Evolutionary conservation across 2,113 vertebrate genomes (phyloP), one percentile per base, ranked within the genome.

Genomic region (Platysternon megacephalum): DNA sequence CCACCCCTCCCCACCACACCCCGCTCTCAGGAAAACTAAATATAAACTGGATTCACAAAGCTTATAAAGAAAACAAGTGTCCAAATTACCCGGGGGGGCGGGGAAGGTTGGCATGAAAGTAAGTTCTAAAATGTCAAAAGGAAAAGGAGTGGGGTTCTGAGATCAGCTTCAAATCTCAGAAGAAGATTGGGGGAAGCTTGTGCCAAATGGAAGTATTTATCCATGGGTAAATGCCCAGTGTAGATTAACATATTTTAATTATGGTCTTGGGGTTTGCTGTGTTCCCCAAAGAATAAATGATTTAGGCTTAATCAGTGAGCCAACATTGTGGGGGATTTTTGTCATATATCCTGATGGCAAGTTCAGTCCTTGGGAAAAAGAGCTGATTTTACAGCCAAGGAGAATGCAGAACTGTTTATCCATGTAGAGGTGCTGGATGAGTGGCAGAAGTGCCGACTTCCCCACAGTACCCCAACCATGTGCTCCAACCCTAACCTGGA

Each of bases 221-320:
- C 95, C 96, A 88, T 96, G 96, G 92, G 96, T 97, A 97, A 97
- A 92, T 96, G 96, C 96, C 96, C 96, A 97, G 93, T 95, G 65
- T 86, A 96, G 95, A 97, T 97, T 97, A 97, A 97, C 96, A 96
- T 97, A 97, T 95, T 97, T 97, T 97, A 97, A 97, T 97, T 97
- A 96, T 94, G 90, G 90, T 95, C 89, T 94, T 91, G 0, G 79
- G 95, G 92, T 96, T 96, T 97, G 85, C 94, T 95, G 83, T 0
- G 0, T 49, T 97, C 96, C 90, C 96, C 2, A 1, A 95, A 95
- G 97, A 93, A 81, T 96, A 94, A 82, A 86, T 0, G 52, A 49
- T 95, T 96, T 91, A 88, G 94, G 87, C 91, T 92, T 96, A 92
- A 79, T 58, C 80, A 89, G 96, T 90, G 48, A 97, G 94, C 90